Evolutionary conservation across 2,113 vertebrate species (phyloP), one percentile per base, ranked within the genome.

Genomic region (Choloepus hoffmanni): DNA sequence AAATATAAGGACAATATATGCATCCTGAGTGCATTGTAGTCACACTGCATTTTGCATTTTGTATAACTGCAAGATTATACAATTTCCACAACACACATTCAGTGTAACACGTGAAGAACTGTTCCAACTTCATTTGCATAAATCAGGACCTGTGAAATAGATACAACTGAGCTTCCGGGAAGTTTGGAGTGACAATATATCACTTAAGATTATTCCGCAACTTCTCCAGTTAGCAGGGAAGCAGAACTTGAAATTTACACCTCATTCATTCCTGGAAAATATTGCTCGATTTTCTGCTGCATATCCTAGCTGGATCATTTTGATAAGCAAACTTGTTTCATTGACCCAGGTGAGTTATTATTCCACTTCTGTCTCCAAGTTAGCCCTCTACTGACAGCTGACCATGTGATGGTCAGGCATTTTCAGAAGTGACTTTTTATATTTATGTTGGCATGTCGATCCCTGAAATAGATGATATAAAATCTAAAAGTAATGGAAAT

Each of bases 41-140:
- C 0, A 13, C 28, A 18, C 3, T 18, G 5, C 15, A 2, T 19
- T 58, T 62, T 36, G 60, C 36, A 36, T 36, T 36, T 36, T 36
- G 36, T 5, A 2, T 4, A 5, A 30, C 18, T 55, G 0, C 2
- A 67, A 18, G 26, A 1, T 3, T 2, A 36, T 15, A 16, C 1
- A 36, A 24, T 3, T 23, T 33, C 13, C 30, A 40, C 33, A 58
- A 16, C 30, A 9, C 7, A 3, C 5, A 7, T 13, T 7, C 11
- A 45, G 65, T 2, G 8, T 63, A 33, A 12, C 9, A 30, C 6
- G 5, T 2, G 28, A 24, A 24, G 19, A 63, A 26, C 48, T 14
- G n/a, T 48, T 45, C 14, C 50, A 63, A 33, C 28, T 40, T 36
- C 12, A 11, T 18, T 68, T 74, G 26, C 2, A 18, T 6, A 7